Base-by-base conservation (phyloP, 2,113 vertebrate genomes). In the Tautogolabrus adspersus region DNA sequence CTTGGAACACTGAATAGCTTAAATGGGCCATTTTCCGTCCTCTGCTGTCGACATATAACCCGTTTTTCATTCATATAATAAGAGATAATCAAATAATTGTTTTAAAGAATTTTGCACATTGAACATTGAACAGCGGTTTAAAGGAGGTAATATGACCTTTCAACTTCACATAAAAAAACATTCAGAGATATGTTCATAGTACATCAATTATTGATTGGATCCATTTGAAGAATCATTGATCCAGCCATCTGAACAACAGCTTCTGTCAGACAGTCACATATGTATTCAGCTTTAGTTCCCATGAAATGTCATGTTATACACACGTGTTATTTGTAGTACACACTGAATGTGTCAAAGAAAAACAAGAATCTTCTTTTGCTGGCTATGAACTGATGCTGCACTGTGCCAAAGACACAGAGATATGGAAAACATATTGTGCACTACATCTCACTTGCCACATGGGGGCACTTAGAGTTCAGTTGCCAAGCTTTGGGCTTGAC, bases 391-490 rank as follows among this genome's bases (percentile, higher is more conserved):
- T 63, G 6, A 67, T 57, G n/a, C 2, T 56, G 21, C n/a, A 74
- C 7, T 59, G 6, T 44, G 10, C 30, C 23, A 51, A 6, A 21
- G 5, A 8, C 5, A 19, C 30, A 34, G 30, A 2, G 30, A 34
- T 34, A 34, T 6, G 30, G 30, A 1, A 18, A 59, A 44, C 19
- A 23, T 37, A 51, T 26, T 9, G 58, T 80, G 83, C 74, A 82
- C 77, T 89, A 80, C 52, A 55, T 42, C 37, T 4, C 58, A 40
- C 6, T 42, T 60, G 34, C 91, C 93, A 92, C 92, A 86, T 65
- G 92, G 78, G 86, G 92, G 90, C 83, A 81, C 75, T 72, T 70
- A 40, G n/a, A 58, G 44, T 65, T 85, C 73, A 72, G 30, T 22
- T 61, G 60, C 61, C 8, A 57, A 62, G 18, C 22, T 60, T 22